phyloP scores from a whole-genome alignment of 2,888 invertebrate species.

The Nasonia oneida region DNA sequence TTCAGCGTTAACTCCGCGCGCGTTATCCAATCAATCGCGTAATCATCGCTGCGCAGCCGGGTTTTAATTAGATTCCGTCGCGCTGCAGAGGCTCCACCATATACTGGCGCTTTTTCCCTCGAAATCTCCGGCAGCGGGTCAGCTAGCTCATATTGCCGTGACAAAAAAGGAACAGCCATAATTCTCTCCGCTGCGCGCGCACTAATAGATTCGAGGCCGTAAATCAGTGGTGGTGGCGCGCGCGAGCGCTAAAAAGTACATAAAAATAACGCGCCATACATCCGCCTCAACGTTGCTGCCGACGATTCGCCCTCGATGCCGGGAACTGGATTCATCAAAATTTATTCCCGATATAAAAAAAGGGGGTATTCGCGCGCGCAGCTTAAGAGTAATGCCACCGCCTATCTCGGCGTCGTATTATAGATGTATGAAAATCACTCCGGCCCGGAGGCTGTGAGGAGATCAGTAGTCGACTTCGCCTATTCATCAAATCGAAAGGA shows the following conservation, averaged over 20 bases:
- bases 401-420: neutral
- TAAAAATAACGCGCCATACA: conserved; percentile 35
- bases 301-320: neutral
- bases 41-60: neutral
- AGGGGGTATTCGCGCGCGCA: neutral
- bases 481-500: too few relatives aligned
- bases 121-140: neutral
- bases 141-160: neutral
- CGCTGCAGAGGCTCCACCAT: too few relatives aligned
- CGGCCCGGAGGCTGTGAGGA: neutral
- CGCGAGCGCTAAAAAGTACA: neutral
- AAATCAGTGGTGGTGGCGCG: conserved; percentile 20
- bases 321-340: conserved; percentile 40
- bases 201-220: conserved; percentile 35
- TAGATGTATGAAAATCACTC: conserved; percentile 13
- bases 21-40: neutral
- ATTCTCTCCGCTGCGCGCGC: neutral
- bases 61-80: neutral
- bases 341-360: conserved; percentile 45
- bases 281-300: neutral
- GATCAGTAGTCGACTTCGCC: too few relatives aligned
- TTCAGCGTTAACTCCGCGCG: neutral
- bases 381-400: conserved; percentile 8
- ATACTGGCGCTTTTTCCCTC: neutral
- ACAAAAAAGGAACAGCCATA: neutral